These are phyloP conservation scores for Eublepharis macularius DNA, from an alignment of 2,113 vertebrate genomes.

Conservation along the genomic window DNA sequence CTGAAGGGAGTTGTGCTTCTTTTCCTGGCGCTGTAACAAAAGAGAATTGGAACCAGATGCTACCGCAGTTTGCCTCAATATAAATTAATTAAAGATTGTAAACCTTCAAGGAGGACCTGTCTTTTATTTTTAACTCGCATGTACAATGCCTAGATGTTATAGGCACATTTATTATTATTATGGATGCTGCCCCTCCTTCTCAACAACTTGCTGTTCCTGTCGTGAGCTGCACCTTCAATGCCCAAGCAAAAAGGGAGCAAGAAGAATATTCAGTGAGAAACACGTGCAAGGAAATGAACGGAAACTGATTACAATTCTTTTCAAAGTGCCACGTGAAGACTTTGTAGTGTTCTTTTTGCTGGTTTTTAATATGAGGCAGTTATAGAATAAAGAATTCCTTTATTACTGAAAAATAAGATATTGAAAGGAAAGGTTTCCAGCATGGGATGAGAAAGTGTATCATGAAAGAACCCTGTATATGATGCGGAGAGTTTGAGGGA, in stretches of 20 bases:
- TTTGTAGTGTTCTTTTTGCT: not conserved
- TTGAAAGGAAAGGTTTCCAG: conserved; percentile 5
- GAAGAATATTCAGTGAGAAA: not conserved
- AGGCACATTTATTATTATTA: no score
- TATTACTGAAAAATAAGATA: conserved; percentile 22
- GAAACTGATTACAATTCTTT: not conserved
- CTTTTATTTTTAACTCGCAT: no score
- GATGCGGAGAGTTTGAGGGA: conserved; percentile 9
- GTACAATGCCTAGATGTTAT: no score
- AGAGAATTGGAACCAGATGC: conserved; percentile 5
- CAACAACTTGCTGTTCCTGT: not conserved
- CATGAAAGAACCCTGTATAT: conserved; percentile 1
- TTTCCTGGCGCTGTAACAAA: not conserved
- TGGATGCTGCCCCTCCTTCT: no score
- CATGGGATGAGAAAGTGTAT: not conserved
- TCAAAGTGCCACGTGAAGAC: not conserved
- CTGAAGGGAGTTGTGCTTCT: not conserved
- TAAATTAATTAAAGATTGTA: not conserved
- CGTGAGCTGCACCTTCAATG: not conserved
- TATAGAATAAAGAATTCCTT: conserved; percentile 20
- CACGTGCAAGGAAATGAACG: not conserved
- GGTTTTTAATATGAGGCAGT: conserved; percentile 8
- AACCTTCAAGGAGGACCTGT: no score
- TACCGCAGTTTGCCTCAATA: not conserved
- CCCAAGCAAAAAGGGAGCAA: not conserved